These are phyloP conservation scores for Drosophila nikananu DNA, from an alignment of 1,140 invertebrate genomes.

Conservation along the genomic window DNA sequence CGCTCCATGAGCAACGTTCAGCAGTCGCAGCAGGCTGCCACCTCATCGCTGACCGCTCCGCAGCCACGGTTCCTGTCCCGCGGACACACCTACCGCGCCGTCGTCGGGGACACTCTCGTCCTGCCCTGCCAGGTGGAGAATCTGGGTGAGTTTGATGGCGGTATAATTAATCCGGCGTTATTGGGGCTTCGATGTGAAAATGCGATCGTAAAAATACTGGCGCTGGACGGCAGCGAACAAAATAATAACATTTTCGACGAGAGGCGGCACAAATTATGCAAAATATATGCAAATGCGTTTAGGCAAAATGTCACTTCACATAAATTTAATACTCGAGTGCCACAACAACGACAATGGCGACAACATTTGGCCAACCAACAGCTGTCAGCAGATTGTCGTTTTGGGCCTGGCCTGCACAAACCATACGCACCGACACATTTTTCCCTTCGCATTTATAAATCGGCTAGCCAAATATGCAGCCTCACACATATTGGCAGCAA, in stretches of 20 bases:
- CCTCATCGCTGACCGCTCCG: constrained; percentile 61
- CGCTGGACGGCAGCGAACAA: neutral
- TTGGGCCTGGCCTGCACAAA: constrained; percentile 28
- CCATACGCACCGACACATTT: constrained; percentile 53
- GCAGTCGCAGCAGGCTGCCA: constrained; percentile 41
- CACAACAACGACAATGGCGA: constrained; percentile 30
- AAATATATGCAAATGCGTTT: constrained; percentile 75
- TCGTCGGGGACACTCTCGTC: constrained; percentile 90
- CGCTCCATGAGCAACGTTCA: constrained; percentile 74
- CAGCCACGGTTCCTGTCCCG: constrained; percentile 89
- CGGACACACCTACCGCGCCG: constrained; percentile 90
- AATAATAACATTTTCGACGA: constrained; percentile 41
- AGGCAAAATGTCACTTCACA: constrained; percentile 73
- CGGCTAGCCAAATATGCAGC: constrained; percentile 46
- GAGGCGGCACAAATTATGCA: constrained; percentile 56
- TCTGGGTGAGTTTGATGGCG: constrained; percentile 87
- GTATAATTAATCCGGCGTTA: constrained; percentile 68
- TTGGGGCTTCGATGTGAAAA: constrained; percentile 66
- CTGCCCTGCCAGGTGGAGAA: constrained; percentile 92
- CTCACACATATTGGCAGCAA: constrained; percentile 54
- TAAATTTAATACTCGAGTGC: constrained; percentile 70
- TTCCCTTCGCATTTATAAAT: constrained; percentile 62
- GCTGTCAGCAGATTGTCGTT: constrained; percentile 74
- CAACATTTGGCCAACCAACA: constrained; percentile 66
- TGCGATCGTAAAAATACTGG: constrained; percentile 55